Percentiles rank a stretch among this genome's conserved stretches.
Evolutionary conservation across 2,113 vertebrate genomes (phyloP).

Genomic region (Artemisiospiza belli): DNA sequence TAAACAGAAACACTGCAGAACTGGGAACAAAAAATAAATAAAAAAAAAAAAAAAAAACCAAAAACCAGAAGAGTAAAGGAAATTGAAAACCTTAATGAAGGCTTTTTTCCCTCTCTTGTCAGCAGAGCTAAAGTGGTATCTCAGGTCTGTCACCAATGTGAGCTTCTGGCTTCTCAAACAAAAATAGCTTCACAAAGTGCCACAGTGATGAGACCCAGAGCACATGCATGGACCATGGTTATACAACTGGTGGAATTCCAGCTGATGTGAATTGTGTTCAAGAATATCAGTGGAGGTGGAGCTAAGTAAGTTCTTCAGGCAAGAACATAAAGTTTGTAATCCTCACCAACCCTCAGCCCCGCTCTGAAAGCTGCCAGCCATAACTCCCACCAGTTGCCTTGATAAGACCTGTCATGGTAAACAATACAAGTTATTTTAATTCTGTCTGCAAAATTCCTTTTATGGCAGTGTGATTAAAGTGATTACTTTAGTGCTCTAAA

Average conservation of each 20-base stretch:
- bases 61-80: not conserved
- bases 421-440: not conserved
- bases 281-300: not conserved
- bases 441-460: not conserved
- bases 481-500: not conserved
- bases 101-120: not conserved
- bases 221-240: not conserved
- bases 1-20: not conserved
- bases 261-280: not conserved
- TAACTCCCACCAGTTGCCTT: not conserved
- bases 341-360: not conserved
- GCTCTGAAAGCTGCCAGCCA: not conserved
- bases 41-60: no score
- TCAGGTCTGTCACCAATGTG: not conserved
- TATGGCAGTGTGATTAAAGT: not conserved
- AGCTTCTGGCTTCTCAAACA: not conserved
- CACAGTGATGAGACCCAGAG: not conserved
- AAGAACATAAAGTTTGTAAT: not conserved
- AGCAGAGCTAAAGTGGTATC: not conserved
- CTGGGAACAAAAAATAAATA: not conserved
- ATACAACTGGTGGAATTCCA: not conserved
- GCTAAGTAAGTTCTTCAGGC: not conserved
- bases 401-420: not conserved
- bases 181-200: fast-evolving
- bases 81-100: not conserved